phyloP scores from a whole-genome alignment of 1,140 invertebrate species.

The Lepidurus packardi region DNA sequence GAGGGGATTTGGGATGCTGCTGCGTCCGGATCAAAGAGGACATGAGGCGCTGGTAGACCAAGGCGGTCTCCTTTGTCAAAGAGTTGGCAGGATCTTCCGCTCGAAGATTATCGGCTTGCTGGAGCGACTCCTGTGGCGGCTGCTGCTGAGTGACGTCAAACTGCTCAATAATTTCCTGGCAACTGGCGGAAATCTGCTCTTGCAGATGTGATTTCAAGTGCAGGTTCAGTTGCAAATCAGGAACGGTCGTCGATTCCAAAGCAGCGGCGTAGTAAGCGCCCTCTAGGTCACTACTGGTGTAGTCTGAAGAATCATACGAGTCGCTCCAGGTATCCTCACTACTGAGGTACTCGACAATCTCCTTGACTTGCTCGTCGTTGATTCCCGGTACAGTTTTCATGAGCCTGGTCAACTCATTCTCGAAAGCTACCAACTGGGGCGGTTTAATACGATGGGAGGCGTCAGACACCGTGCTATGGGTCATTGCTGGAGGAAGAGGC shows the following conservation, averaged over 20 bases:
- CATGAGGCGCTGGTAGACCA: constrained; percentile 75
- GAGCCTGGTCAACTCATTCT: constrained; percentile 76
- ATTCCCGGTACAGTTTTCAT: constrained; percentile 90
- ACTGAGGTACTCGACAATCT: constrained; percentile 74
- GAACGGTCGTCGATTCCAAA: constrained; percentile 20
- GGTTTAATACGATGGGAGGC: constrained; percentile 54
- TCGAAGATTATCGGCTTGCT: constrained; percentile 47
- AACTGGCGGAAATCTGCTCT: constrained; percentile 78
- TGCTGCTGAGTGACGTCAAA: constrained; percentile 56
- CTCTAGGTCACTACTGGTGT: constrained; percentile 80
- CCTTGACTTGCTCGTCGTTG: constrained; percentile 78
- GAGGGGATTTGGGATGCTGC: not conserved
- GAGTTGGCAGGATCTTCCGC: constrained; percentile 51
- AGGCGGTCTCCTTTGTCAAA: constrained; percentile 57
- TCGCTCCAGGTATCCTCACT: constrained; percentile 89
- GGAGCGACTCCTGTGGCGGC: not conserved
- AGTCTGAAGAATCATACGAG: constrained; percentile 83
- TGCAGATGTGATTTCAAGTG: constrained; percentile 65
- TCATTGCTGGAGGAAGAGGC: not conserved
- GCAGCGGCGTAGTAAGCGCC: constrained; percentile 48
- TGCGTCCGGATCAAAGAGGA: constrained; percentile 57
- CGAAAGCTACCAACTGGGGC: constrained; percentile 76
- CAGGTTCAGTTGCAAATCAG: constrained; percentile 42
- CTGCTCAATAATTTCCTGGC: constrained; percentile 79
- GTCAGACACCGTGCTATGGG: not conserved